Base-by-base conservation (phyloP, 1,140 invertebrate species). In the Maniola jurtina region DNA sequence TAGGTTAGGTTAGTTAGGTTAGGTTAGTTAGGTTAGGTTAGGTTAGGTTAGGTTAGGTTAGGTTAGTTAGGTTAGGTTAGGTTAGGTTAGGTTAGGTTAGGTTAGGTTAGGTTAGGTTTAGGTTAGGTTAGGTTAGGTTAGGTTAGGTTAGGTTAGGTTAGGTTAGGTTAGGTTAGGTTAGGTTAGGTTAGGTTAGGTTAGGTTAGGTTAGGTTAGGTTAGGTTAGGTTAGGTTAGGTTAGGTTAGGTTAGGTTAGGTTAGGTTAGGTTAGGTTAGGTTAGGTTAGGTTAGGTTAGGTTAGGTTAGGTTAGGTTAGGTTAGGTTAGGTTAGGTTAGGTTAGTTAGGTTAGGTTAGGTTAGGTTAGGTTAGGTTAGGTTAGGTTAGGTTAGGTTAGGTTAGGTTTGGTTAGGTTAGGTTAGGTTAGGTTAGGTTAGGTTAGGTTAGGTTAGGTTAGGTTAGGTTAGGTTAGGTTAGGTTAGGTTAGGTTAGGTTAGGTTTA, bases 1-100 rank as follows among this genome's bases (percentile, higher is more conserved):
- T 40, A 59, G 38, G 57, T 59, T 59, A 40, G 57, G 35, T 66
- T 71, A 71, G 69, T 69, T 71, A 69, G 72, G 72, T 75, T 75
- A 75, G 72, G 72, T 71, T 75, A 75, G 72, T 68, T 71, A 71
- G 71, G 72, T 71, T 71, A 69, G 69, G 72, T 75, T 75, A 71
- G 69, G 72, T 71, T 75, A 69, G 66, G 72, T 71, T 75, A 71
- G 69, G 72, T 71, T 75, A 71, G 69, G 72, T 71, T 71, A 71
- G 69, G 57, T 59, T 59, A 59, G 57, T 59, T 57, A 57, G 55
- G 55, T 57, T 57, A 35, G 55, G 55, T 57, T 57, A 36, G 36
- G 36, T 36, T 36, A 36, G 25, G 57, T 40, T 59, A 42, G 57
- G 57, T 72, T 75, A 72, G 68, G 72, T 71, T 74, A 68, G 67